phyloP scores from a whole-genome alignment of 1,140 invertebrate genomes.

The Bombus ignitus region DNA sequence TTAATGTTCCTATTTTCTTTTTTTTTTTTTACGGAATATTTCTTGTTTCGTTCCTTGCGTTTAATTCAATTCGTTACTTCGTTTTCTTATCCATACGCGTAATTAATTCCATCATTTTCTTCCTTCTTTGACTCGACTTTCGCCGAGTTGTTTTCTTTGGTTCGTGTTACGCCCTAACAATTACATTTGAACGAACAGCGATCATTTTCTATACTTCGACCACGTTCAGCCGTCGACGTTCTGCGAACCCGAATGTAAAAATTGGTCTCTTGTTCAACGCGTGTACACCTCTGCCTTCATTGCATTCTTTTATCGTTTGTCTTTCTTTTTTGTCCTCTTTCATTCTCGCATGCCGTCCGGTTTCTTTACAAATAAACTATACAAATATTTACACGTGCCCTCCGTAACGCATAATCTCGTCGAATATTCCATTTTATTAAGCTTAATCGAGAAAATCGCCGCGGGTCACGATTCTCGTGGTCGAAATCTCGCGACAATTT shows the following conservation, averaged over 20 bases:
- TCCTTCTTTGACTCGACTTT: background rate
- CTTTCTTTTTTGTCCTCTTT: background rate
- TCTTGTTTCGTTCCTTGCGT: background rate
- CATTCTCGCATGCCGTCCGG: background rate
- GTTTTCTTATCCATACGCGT: background rate
- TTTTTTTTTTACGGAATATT: background rate
- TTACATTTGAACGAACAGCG: background rate
- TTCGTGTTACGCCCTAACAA: background rate
- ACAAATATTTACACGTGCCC: conserved; percentile 80
- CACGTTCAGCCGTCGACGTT: background rate
- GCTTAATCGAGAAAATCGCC: background rate
- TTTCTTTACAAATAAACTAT: conserved; percentile 75
- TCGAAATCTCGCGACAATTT: conserved; percentile 4
- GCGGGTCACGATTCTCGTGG: background rate
- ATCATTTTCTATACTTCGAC: background rate
- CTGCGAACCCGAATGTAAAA: conserved; percentile 24
- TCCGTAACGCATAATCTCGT: conserved; percentile 21
- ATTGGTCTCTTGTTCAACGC: conserved; percentile 60
- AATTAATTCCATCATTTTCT: background rate
- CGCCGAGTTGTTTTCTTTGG: background rate
- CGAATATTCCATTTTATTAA: background rate
- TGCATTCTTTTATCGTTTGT: background rate
- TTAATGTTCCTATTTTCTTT: conserved; percentile 23
- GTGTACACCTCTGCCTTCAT: background rate
- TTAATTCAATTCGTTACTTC: background rate